phyloP scores from a whole-genome alignment of 2,113 vertebrate genomes.

The Pollimyrus isidori region DNA sequence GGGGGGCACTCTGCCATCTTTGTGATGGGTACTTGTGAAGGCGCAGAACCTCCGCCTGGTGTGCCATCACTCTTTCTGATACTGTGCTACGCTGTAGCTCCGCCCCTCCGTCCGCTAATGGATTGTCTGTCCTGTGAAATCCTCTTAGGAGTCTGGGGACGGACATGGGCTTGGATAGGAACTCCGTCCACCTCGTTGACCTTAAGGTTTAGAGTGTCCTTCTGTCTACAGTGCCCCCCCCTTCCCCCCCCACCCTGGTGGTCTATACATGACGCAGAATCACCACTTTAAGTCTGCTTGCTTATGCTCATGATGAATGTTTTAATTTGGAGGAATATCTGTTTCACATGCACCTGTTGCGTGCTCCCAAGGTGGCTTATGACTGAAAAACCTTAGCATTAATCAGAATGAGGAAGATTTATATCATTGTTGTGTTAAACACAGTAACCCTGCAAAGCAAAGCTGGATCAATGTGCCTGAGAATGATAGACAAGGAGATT shows the following conservation, averaged over 20 bases:
- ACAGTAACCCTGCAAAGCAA: neutral
- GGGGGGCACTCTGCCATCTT: neutral
- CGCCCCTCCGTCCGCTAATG: neutral
- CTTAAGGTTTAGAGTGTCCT: neutral
- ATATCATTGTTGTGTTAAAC: neutral
- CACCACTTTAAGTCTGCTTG: neutral
- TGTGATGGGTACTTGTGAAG: neutral
- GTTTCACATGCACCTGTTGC: neutral
- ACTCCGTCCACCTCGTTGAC: neutral
- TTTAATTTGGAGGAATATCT: neutral
- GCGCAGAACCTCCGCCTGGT: neutral
- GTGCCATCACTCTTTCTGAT: neutral
- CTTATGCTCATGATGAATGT: neutral
- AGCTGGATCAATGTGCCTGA: neutral
- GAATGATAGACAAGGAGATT: neutral
- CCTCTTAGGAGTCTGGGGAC: neutral
- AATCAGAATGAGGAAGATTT: neutral
- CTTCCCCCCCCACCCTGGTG: neutral
- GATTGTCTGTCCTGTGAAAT: neutral
- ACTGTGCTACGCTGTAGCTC: neutral
- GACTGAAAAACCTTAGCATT: neutral
- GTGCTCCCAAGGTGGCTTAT: neutral
- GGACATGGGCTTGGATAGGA: neutral
- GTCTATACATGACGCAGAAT: neutral
- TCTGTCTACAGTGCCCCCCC: neutral